Base-by-base conservation (phyloP, 2,888 invertebrate species). In the Drosophila paranaensis region DNA sequence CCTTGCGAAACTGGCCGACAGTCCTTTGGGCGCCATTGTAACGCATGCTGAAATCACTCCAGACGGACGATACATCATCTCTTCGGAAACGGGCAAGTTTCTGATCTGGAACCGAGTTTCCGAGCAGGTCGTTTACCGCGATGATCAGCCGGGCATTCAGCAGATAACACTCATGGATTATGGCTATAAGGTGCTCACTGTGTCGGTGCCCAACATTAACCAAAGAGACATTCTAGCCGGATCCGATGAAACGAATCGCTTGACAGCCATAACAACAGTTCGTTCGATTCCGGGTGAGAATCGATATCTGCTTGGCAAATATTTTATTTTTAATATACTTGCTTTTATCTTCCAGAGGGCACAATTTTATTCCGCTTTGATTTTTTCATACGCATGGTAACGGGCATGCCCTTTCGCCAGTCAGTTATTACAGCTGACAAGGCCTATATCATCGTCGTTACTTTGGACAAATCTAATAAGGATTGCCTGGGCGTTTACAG, bases 1-100 rank as follows among this genome's bases (percentile, higher is more conserved):
- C n/a, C 93, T 97, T 69, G 95, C 97, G 0, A 97, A 97, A 90
- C 93, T 98, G 39, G 97, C 98, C 0, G 98, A 98, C 82, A 97
- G 97, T 77, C 97, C 98, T 0, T 93, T 98, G 3, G 98, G 98
- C 0, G 98, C 98, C 9, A 98, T 98, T 79, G 97, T 99, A 0
- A 98, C 98, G 0, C 97, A 98, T 78, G 98, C 98, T 0, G 94
- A 96, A 54, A 96, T 98, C 55, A 98, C 98, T 0, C 96, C 96
- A 0, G 96, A 96, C 88, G 98, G 97, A 33, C 96, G 95, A 9
- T 93, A 96, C 83, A 97, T 98, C 0, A 94, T 98, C 14, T 97
- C 98, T 0, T 97, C 97, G 0, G 99, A 99, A 91, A 98, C 98
- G 0, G 98, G 98, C 0, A 97, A 97, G 90, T 94, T 98, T 40